Percentiles rank a stretch among this genome's conserved stretches.
Conservation (phyloP, 2,888 invertebrate genomes). For the Nebria salina region DNA sequence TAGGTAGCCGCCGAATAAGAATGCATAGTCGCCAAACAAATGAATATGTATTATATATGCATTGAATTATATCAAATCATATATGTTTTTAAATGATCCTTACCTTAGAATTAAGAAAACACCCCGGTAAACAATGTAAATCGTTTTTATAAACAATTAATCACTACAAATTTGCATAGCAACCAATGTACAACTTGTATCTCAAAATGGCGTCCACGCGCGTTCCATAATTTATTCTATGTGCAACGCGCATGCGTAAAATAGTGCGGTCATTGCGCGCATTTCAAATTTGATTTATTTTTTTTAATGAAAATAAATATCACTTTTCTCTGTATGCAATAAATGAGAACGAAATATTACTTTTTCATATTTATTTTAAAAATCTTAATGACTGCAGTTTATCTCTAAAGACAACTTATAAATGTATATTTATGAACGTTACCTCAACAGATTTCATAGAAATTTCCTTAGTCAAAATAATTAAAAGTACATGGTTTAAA, state of each 20-base stretch:
- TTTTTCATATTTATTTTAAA: neutral
- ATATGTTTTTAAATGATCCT: slow-evolving; percentile 42
- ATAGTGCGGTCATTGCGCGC: neutral
- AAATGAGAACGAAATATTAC: neutral
- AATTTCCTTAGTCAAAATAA: slow-evolving; percentile 16
- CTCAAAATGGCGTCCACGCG: slow-evolving; percentile 64
- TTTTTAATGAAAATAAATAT: neutral
- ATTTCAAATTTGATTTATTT: slow-evolving; percentile 13
- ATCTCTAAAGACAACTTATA: slow-evolving; percentile 12
- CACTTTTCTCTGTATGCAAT: neutral
- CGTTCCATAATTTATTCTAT: slow-evolving; percentile 54
- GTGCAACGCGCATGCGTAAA: slow-evolving; percentile 52
- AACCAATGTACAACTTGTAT: slow-evolving; percentile 49
- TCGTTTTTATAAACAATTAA: slow-evolving; percentile 48
- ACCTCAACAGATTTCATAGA: neutral
- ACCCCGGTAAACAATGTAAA: slow-evolving; percentile 47
- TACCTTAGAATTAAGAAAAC: slow-evolving; percentile 49
- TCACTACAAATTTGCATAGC: slow-evolving; percentile 47
- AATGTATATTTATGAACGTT: slow-evolving; percentile 8
- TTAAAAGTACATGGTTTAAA: slow-evolving; percentile 37
- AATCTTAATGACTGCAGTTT: slow-evolving; percentile 3
- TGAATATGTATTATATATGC: slow-evolving; percentile 29
- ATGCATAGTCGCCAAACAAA: slow-evolving; percentile 39
- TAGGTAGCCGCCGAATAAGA: slow-evolving; percentile 43
- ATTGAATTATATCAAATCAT: slow-evolving; percentile 20